phyloP scores from a whole-genome alignment of 2,113 vertebrate species.

The Sialia sialis region DNA sequence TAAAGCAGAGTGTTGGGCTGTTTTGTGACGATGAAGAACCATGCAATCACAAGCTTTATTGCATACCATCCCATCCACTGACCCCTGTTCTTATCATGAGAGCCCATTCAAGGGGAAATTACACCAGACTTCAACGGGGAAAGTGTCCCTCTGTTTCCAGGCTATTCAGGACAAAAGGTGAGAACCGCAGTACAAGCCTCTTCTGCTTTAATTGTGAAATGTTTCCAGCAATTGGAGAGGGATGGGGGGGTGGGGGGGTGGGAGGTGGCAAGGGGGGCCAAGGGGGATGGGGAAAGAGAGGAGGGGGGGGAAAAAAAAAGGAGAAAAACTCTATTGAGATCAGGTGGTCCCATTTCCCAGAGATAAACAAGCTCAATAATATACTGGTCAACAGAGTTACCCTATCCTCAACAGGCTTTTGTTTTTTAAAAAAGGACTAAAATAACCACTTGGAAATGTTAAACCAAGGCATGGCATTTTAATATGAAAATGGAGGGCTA shows the following conservation, averaged over 20 bases:
- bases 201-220: constrained; percentile 72
- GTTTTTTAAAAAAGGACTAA: constrained; percentile 76
- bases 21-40: constrained; percentile 60
- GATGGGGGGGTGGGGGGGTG: too few species aligned
- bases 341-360: constrained; percentile 73
- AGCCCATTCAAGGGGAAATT: constrained; percentile 76
- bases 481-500: constrained; percentile 74
- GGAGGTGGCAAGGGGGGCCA: background rate
- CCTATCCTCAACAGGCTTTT: constrained; percentile 78
- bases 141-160: constrained; percentile 73
- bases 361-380: constrained; percentile 75
- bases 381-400: constrained; percentile 75
- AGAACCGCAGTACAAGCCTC: constrained; percentile 69
- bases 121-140: constrained; percentile 71
- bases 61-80: constrained; percentile 73
- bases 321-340: constrained; percentile 72
- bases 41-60: constrained; percentile 76
- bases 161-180: constrained; percentile 79
- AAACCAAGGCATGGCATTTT: constrained; percentile 77
- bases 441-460: constrained; percentile 79
- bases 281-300: background rate
- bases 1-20: constrained; percentile 69
- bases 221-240: constrained; percentile 54
- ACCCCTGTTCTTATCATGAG: constrained; percentile 75
- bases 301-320: background rate